Base-by-base conservation (phyloP, 2,797 vertebrate genomes). In the Cynodonichthys magdalenae region DNA sequence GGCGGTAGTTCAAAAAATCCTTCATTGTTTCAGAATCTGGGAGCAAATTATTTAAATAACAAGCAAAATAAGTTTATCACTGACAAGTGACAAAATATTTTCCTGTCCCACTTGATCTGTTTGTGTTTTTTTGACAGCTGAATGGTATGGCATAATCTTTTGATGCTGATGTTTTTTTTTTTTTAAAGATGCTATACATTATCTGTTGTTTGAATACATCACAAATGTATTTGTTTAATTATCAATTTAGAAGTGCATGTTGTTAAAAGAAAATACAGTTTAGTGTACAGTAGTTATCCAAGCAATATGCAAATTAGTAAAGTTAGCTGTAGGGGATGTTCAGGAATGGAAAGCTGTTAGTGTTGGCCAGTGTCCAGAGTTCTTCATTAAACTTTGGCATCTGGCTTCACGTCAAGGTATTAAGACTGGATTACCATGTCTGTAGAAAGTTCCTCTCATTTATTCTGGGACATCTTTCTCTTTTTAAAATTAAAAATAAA, bases 361-460 rank as follows among this genome's bases (percentile, higher is more conserved):
- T n/a, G n/a, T 48, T 81, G 64, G 57, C n/a, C n/a, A 20, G 49
- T 48, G 50, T 70, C 59, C 61, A 62, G 46, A 19, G 55, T 48
- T 79, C 63, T 18, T 82, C 65, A 39, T 73, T 53, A 28, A 66
- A 53, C 24, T 10, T 66, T 81, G 62, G 53, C 53, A 14, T 66
- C 63, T 69, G 58, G 20, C 69, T 65, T 62, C 24, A 31, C 12
- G 36, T 39, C 11, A 39, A 39, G 80, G 81, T 68, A 81, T 81
- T 91, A 86, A 90, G 71, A 68, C 71, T 69, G 82, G 88, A 92
- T 90, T 90, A 91, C 54, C 52, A 46, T 56, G 57, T 80, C 75
- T 84, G 77, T 52, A 78, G 63, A 64, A 42, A 31, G 71, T 69
- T 70, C 63, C 31, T 63, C 58, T 65, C 12, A 54, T 74, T 71